Base-by-base conservation (phyloP, 2,888 invertebrate species). In the Megaustenia siamemsis region DNA sequence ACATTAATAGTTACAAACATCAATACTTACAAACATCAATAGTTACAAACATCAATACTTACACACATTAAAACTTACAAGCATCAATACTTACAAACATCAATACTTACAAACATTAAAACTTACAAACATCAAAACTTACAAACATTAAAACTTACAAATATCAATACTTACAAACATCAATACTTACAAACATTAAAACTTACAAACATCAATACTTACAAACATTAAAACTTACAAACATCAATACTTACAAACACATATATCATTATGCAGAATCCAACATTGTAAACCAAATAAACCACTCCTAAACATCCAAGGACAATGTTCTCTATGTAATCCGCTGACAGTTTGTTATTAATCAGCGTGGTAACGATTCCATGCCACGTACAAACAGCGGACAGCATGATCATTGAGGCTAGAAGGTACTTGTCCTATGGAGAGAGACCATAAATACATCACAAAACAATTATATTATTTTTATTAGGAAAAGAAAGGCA, bases 351-450 rank as follows among this genome's bases (percentile, higher is more conserved):
- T 12, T 86, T 83, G 73, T 90, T 86, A 56, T 86, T 49, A 1
- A 87, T 60, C 77, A 93, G 82, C 24, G 90, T 87, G 24, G 92
- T 92, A n/a, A 92, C 92, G 15, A 93, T 88, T 28, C 92, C 93
- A 86, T 93, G 93, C 93, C 93, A 93, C 43, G 92, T 89, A 86
- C 93, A 93, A n/a, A 93, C 91, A 4, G 90, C 88, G 1, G 92
- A 91, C 84, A 93, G 86, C 90, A 93, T 92, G 45, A 93, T 89
- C 92, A 93, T 92, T 76, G 93, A 92, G 18, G 91, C 91, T 75
- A 93, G 86, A 77, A 93, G 87, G 88, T 93, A 93, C 89, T 93
- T 93, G 86, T 93, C 93, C 93, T 93, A 90, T 35, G 18, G 56
- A 71, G 1, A 35, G 40, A 73, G 5, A 24, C 43, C 18, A 69